phyloP scores from a whole-genome alignment of 2,797 vertebrate genomes.

The Coendou prehensilis region DNA sequence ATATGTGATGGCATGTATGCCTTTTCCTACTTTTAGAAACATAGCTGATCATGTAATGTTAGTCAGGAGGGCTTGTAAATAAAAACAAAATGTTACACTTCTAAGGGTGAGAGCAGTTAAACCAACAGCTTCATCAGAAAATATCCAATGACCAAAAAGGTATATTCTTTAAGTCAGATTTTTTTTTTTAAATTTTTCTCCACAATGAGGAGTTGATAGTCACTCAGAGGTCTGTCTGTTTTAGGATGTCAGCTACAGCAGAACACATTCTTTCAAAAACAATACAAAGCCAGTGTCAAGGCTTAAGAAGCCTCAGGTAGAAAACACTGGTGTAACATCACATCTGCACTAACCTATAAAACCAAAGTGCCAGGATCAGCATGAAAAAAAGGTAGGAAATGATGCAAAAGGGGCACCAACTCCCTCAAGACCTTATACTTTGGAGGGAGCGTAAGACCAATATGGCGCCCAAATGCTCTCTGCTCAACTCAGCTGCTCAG shows the following conservation, averaged over 20 bases:
- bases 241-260: background rate
- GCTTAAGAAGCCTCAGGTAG: background rate
- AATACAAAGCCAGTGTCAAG: background rate
- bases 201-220: background rate
- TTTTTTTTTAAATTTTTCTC: background rate
- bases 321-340: background rate
- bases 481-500: background rate
- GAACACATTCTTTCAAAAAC: background rate
- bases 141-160: background rate
- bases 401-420: background rate
- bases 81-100: background rate
- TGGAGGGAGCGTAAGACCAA: background rate
- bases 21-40: background rate
- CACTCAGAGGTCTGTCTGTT: too few species aligned
- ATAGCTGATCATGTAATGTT: background rate
- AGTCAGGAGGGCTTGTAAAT: background rate
- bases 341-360: background rate
- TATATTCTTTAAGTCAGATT: background rate
- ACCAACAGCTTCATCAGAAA: background rate
- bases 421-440: background rate
- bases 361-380: background rate
- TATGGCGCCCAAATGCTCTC: rapidly evolving
- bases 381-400: background rate
- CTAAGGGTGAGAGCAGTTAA: background rate
- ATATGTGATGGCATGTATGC: background rate